These are phyloP conservation scores for Cheilosia variabilis DNA, from an alignment of 2,888 invertebrate species.

Conservation along the genomic window DNA sequence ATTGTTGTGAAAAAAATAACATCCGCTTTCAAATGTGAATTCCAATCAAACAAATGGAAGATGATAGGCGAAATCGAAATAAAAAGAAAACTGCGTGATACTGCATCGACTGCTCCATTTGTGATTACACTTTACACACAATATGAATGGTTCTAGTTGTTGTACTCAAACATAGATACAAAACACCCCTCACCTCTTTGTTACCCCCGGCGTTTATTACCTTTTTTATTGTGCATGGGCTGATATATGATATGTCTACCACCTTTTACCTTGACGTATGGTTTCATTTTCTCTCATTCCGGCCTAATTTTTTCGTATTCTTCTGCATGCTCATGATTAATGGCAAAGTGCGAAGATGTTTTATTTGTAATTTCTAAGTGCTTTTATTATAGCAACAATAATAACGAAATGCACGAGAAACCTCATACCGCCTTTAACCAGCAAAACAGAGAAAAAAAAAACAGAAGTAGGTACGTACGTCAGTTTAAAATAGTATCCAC, in stretches of 20 bases:
- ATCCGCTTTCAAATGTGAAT: not conserved
- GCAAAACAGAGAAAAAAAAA: not conserved
- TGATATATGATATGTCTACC: constrained; percentile 30
- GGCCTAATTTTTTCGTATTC: constrained; percentile 44
- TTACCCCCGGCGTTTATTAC: constrained; percentile 5
- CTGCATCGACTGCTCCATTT: not conserved
- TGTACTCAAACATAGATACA: not conserved
- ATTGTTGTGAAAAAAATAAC: not conserved
- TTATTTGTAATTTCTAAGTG: constrained; percentile 4
- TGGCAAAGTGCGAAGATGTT: constrained; percentile 48
- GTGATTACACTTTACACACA: not conserved
- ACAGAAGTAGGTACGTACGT: not conserved
- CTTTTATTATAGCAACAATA: constrained; percentile 8
- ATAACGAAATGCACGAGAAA: constrained; percentile 6
- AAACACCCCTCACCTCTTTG: constrained; percentile 1
- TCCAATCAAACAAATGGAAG: constrained; percentile 1
- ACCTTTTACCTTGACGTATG: constrained; percentile 34
- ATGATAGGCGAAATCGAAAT: not conserved
- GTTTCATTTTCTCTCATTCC: constrained; percentile 52
- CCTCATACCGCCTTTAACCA: constrained; percentile 8
- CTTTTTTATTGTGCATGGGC: constrained; percentile 9
- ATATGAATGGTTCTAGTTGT: not conserved
- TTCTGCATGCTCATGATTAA: constrained; percentile 34
- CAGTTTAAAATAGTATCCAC: not conserved
- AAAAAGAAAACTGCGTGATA: not conserved